phyloP scores from a whole-genome alignment of 2,888 invertebrate genomes.

The Keiferia lycopersicella region DNA sequence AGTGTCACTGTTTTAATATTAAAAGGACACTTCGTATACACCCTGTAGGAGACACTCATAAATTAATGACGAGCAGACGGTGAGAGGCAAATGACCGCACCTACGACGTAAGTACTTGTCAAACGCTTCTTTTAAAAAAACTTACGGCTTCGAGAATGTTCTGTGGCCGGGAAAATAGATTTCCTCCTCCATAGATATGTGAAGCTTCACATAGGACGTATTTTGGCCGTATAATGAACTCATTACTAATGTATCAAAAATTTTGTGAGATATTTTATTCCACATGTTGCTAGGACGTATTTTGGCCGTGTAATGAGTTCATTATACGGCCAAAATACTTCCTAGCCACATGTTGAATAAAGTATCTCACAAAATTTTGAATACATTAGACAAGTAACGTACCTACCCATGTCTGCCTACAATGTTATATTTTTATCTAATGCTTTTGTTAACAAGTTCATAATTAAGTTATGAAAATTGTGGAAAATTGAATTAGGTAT shows the following conservation, averaged over 20 bases:
- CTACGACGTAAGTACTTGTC: not conserved
- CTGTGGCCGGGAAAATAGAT: not conserved
- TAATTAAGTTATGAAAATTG: not conserved
- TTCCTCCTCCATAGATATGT: not conserved
- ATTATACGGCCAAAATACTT: not conserved
- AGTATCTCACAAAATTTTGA: not conserved
- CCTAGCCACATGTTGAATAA: not conserved
- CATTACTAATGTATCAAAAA: too few species aligned
- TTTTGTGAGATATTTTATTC: too few species aligned
- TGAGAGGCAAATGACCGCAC: constrained; percentile 57
- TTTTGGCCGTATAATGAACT: too few species aligned
- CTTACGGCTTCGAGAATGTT: constrained; percentile 23
- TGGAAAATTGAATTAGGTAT: too few species aligned
- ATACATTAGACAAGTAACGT: too few species aligned
- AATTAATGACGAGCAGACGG: constrained; percentile 53
- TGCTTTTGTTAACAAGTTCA: too few species aligned
- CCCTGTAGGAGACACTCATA: constrained; percentile 55
- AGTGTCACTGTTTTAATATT: constrained; percentile 65
- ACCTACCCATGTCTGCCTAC: too few species aligned
- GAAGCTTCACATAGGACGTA: too few species aligned
- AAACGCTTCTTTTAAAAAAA: not conserved
- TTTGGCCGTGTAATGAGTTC: too few species aligned
- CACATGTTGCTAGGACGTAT: too few species aligned
- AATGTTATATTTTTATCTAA: too few species aligned
- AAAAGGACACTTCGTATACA: constrained; percentile 63